Percentiles rank a stretch among this genome's conserved stretches.
phyloP scores from a whole-genome alignment of 2,888 invertebrate genomes.

The Aricia artaxerxes region DNA sequence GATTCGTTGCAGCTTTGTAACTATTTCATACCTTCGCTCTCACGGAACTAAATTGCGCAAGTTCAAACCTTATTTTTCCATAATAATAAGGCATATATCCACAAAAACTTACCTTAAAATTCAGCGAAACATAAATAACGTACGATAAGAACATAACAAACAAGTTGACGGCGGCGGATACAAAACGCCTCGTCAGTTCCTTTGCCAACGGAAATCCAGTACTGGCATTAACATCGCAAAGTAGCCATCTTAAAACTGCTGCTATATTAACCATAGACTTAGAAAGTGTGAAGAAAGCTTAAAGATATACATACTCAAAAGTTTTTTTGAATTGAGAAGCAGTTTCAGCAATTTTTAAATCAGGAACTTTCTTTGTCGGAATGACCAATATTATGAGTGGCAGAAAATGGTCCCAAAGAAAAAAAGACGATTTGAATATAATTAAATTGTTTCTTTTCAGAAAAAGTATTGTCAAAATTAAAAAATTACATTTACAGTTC shows the following conservation, averaged over 20 bases:
- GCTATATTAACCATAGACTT: constrained; percentile 14
- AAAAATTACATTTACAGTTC: too few species aligned
- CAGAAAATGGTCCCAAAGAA: too few species aligned
- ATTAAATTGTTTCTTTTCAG: too few species aligned
- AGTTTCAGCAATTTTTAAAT: neutral
- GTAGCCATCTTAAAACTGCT: constrained; percentile 35
- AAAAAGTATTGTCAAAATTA: too few species aligned
- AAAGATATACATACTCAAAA: neutral
- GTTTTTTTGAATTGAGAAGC: neutral
- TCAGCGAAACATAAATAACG: constrained; percentile 2
- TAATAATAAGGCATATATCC: neutral
- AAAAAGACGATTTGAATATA: too few species aligned
- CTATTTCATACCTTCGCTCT: neutral
- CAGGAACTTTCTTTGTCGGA: neutral
- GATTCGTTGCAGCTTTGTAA: too few species aligned
- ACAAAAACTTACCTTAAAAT: constrained; percentile 8
- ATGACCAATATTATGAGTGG: too few species aligned
- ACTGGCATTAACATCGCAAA: constrained; percentile 55
- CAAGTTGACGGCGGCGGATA: constrained; percentile 66
- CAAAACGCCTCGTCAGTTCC: constrained; percentile 58
- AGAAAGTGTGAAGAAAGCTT: neutral
- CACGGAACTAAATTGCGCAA: neutral
- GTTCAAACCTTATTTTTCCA: neutral
- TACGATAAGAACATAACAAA: constrained; percentile 58
- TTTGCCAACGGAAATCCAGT: constrained; percentile 55